These are phyloP conservation scores for Polydrusus pterygomalis DNA, from an alignment of 2,888 invertebrate genomes.

Conservation along the genomic window DNA sequence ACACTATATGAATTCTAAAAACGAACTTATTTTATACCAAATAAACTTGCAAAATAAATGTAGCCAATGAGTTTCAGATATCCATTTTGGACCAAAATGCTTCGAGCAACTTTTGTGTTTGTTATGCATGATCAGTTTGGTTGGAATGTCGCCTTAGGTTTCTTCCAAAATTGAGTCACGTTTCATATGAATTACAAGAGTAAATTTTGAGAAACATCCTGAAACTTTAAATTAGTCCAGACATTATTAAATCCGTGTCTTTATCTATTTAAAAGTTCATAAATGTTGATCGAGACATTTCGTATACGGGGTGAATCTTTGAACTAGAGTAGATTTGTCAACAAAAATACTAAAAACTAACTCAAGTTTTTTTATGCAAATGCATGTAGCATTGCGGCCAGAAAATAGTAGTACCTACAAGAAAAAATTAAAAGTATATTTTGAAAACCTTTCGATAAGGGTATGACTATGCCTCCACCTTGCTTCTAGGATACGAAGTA, in stretches of 20 bases:
- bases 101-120: not conserved
- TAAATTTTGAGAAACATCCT: not conserved
- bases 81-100: not conserved
- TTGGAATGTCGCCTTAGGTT: not conserved
- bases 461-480: too few relatives aligned
- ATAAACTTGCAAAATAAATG: not conserved
- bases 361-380: too few relatives aligned
- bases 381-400: too few relatives aligned
- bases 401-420: too few relatives aligned
- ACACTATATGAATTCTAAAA: not conserved
- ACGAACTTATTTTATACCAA: not conserved
- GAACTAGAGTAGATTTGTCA: too few relatives aligned
- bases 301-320: too few relatives aligned
- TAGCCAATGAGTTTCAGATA: not conserved
- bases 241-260: not conserved
- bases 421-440: too few relatives aligned
- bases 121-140: slow-evolving; percentile 11
- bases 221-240: not conserved
- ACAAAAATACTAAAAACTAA: too few relatives aligned
- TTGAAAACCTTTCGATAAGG: too few relatives aligned
- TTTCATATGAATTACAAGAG: slow-evolving; percentile 7
- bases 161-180: slow-evolving; percentile 4
- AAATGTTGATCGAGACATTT: too few relatives aligned
- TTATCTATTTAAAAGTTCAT: too few relatives aligned
- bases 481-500: too few relatives aligned